Conservation (phyloP, 2,113 vertebrate species). For the human (Homo sapiens) region GRCh38 chr3:21436501-21437000, state of each 20-base stretch:
- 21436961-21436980: conserved; percentile 95
- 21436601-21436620: neutral
- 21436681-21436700: neutral
- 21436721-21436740: neutral
- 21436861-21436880: conserved; percentile 77
- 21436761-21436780: neutral
- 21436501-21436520: neutral
- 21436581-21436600: neutral
- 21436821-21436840: conserved; percentile 76
- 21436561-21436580: neutral
- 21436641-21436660: neutral
- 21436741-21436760: neutral
- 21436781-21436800: conserved; percentile 32
- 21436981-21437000: conserved; percentile 98
- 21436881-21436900: conserved; percentile 77
- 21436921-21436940: conserved; percentile 80
- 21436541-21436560: neutral
- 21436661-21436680: neutral
- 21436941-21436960: conserved; percentile 71
- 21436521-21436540: neutral
- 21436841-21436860: conserved; percentile 78
- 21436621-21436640: neutral
- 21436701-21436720: neutral
- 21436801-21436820: conserved; percentile 58
- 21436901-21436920: conserved; percentile 80